Evolutionary conservation across 2,888 invertebrate genomes (phyloP).

Genomic region (Ochropleura leucogaster): DNA sequence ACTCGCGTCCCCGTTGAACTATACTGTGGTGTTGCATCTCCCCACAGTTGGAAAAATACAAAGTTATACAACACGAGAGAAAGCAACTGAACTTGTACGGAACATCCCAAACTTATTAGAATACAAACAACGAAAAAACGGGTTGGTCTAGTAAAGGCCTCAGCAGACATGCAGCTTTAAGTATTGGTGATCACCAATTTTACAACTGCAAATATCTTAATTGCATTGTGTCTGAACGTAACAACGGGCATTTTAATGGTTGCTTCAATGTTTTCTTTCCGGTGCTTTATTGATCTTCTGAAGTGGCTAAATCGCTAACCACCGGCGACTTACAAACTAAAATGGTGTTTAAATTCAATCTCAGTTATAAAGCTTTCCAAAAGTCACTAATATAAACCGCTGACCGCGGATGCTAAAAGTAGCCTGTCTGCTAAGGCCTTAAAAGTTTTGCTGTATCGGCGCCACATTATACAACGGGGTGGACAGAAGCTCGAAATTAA

Average conservation of each 20-base stretch:
- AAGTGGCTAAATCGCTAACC: too few species aligned
- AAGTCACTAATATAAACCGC: conserved; percentile 1
- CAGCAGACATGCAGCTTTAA: conserved; percentile 8
- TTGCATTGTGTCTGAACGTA: too few species aligned
- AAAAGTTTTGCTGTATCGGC: conserved; percentile 44
- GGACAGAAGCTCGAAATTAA: conserved; percentile 68
- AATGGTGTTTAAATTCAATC: too few species aligned
- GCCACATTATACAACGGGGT: conserved; percentile 60
- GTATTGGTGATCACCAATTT: background rate
- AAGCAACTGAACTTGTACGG: conserved; percentile 33
- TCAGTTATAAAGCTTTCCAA: background rate
- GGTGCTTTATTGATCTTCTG: too few species aligned
- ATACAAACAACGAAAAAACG: conserved; percentile 6
- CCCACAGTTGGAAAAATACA: conserved; percentile 31
- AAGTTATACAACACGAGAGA: conserved; percentile 28
- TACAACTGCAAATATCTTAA: background rate
- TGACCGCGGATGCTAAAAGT: background rate
- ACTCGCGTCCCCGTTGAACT: background rate
- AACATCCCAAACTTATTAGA: conserved; percentile 38
- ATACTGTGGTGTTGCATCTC: conserved; percentile 13
- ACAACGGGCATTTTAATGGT: too few species aligned
- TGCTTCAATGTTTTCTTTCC: too few species aligned
- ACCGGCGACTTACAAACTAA: too few species aligned
- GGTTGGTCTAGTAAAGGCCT: conserved; percentile 8
- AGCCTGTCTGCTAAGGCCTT: conserved; percentile 24